These are phyloP conservation scores for Pimephales promelas DNA, from an alignment of 2,113 vertebrate species.

Conservation along the genomic window DNA sequence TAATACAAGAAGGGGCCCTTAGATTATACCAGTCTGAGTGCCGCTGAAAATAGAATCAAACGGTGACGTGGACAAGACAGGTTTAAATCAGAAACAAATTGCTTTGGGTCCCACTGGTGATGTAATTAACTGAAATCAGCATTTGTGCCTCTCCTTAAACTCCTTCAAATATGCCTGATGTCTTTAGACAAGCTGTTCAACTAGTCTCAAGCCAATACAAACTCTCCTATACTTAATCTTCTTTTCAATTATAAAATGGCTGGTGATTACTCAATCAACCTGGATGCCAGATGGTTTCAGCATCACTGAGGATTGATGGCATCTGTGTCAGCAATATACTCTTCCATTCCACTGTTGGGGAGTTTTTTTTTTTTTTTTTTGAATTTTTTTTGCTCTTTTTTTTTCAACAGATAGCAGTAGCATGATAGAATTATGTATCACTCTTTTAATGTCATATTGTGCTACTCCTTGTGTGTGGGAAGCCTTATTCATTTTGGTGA, in stretches of 20 bases:
- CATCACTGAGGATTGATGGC: constrained; percentile 5
- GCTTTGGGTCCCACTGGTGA: constrained; percentile 19
- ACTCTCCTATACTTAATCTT: constrained; percentile 7
- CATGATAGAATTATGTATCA: neutral
- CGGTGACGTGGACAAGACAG: constrained; percentile 41
- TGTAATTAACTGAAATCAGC: constrained; percentile 29
- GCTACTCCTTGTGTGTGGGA: neutral
- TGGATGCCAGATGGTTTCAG: constrained; percentile 26
- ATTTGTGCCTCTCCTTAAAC: constrained; percentile 23
- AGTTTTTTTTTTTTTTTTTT: neutral
- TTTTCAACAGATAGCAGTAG: neutral
- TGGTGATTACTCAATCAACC: constrained; percentile 19
- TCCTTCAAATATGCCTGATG: neutral
- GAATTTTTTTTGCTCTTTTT: too few relatives aligned
- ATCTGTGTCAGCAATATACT: constrained; percentile 30
- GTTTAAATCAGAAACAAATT: constrained; percentile 35
- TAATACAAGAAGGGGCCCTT: constrained; percentile 50
- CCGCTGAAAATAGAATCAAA: constrained; percentile 59
- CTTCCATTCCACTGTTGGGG: neutral
- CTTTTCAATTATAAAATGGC: constrained; percentile 26
- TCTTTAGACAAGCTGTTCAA: constrained; percentile 21
- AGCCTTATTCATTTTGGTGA: neutral
- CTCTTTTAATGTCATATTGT: neutral
- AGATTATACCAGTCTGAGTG: constrained; percentile 52
- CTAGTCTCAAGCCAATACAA: constrained; percentile 19